Evolutionary conservation across 2,797 vertebrate species (phyloP), one percentile per base, ranked within the genome.

Genomic region (Phrynocephalus vlangalii): DNA sequence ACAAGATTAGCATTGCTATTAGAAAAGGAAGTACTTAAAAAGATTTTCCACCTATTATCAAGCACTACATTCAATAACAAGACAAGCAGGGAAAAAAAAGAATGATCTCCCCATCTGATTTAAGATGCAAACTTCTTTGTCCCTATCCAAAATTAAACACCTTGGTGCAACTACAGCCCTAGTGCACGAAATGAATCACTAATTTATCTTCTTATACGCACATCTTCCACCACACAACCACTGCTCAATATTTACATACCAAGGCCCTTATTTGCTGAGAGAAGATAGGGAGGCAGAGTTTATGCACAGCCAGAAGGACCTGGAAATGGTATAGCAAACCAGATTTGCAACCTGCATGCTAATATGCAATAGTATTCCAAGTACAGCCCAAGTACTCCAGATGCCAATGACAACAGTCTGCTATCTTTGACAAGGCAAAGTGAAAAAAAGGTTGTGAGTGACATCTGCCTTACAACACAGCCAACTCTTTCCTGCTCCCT

Each of bases 361-460:
- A 91, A 90, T 90, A 87, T 67, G 89, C 91, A 92, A 88, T 86
- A 90, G 38, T 44, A 44, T 3, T 44, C 38, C 38, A 44, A 44
- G 38, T 44, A 93, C 95, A 93, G 92, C 95, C 83, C 93, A 94
- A 93, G 92, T 94, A 94, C 88, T 93, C 94, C 91, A 94, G 87
- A 97, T 96, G 96, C 95, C 96, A 97, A 95, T 97, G 95, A 20
- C 96, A 72, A 97, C 96, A 97, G 97, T 97, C 97, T 97, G 96
- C 97, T 98, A 97, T 97, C 98, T 99, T 99, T 98, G 98, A 98
- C 98, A 99, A 98, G 97, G 96, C 92, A 96, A 95, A 95, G 91
- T 94, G 78, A 95, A 96, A 96, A 97, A 96, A 96, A 97, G 97
- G 96, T 96, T 90, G 92, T 87, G 66, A 96, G 93, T 94, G 95